Evolutionary conservation across 2,888 invertebrate species (phyloP), one percentile per base, ranked within the genome.

Genomic region (Aphodius sticticus): DNA sequence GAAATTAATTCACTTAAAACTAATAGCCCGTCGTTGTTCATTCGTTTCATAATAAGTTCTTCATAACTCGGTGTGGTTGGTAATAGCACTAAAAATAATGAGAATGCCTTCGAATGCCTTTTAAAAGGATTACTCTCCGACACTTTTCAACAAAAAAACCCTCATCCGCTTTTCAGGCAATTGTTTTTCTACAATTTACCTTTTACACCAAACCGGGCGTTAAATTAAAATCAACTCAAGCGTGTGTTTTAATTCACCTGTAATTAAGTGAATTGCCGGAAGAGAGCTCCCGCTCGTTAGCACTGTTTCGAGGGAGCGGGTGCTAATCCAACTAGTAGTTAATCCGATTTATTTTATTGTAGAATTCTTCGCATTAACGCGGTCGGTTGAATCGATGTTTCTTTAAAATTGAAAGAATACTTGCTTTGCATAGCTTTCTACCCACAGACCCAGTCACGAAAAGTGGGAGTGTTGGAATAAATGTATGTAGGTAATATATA

Each of bases 221-320:
- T 5, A 53, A 53, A 53, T 53, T 7, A 53, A 53, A 53, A 53
- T 7, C 53, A 53, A 53, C 53, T 53, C 9, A 0, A 53, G 53
- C 53, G 53, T 53, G 12, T 5, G 53, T 53, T 53, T 53, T 53
- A 53, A 53, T 53, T 53, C 53, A 53, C 53, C 53, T 7, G 53
- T 53, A 53, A 53, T 53, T 53, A 53, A 53, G 53, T 53, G 53
- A 53, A 53, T 53, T 53, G 53, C 53, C 53, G 53, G 53, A 53
- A 53, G 53, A 53, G 53, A 12, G 53, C 3, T 3, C 53, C 53
- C 12, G 53, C 53, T 7, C 53, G 12, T 53, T 12, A 12, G 53
- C 53, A 53, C 12, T 53, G 53, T 53, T 53, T 53, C 53, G 53
- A 53, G 9, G 53, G 53, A 7, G 1, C 1, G 53, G 1, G 12